Evolutionary conservation across 2,113 vertebrate species (phyloP), one percentile per base, ranked within the genome.

Genomic region (Oxyura jamaicensis): DNA sequence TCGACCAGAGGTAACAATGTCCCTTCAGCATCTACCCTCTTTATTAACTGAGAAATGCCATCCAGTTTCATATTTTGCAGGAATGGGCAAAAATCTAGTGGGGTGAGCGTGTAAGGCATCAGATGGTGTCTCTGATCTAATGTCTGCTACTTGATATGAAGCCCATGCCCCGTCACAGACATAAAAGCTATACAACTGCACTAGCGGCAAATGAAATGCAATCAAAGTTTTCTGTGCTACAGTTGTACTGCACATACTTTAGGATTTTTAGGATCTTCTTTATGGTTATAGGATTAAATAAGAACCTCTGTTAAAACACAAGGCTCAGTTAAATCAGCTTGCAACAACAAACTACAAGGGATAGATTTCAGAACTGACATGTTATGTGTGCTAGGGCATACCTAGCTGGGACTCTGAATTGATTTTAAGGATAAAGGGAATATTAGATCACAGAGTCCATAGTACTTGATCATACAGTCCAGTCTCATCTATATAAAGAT

Each of bases 361-460:
- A 84, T 3, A 23, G 21, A 60, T 69, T 93, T 89, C 81, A 91
- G 41, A 96, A 62, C 1, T 73, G 66, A 55, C 36, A 63, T 36
- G n/a, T 29, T 94, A 79, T 0, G 0, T 26, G 18, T 65, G 41
- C 56, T 79, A 69, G 33, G 53, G 53, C 42, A 60, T 48, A 83
- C 36, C n/a, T 89, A 66, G 75, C 67, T 75, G 56, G 26, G 73
- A 92, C 83, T 84, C 63, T 46, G 73, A 88, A 95, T 33, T 66
- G 74, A 85, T 86, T 92, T 72, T 73, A 76, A 85, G 44, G 84
- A 95, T 77, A 58, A 95, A 95, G 33, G 31, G 87, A 94, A 89
- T 94, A 91, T 85, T 86, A 91, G 83, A 93, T 92, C 86, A 96
- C 42, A 95, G 58, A 84, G 22, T n/a, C 29, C 23, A 33, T 1